Base-by-base conservation (phyloP, 2,113 vertebrate genomes). In the Phyllostomus discolor region DNA sequence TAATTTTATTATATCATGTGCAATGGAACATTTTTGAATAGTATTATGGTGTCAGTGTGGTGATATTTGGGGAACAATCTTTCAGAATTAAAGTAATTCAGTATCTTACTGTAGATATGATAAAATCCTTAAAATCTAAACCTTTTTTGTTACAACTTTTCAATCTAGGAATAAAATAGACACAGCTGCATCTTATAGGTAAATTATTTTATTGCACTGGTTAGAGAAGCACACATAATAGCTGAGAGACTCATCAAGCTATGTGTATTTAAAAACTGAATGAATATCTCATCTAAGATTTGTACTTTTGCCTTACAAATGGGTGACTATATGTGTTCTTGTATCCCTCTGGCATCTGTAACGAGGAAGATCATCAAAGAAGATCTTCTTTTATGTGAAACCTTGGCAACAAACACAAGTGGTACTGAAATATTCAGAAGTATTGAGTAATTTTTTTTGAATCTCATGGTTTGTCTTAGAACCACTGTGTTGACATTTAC, bases 401-500 rank as follows among this genome's bases (percentile, higher is more conserved):
- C 54, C 38, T 82, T 86, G 83, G 73, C 69, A 89, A 94, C 75
- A 86, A 92, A 83, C 15, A 28, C 70, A 92, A 90, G 15, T 57
- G 48, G 67, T 89, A 28, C 69, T 82, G 80, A 96, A 95, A 96
- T 94, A 96, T 73, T 96, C 46, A 62, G 11, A 87, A 64, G 84
- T 79, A 90, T 82, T 90, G 73, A 96, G 41, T 57, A 87, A 73
- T 66, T 35, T 54, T 87, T 88, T 70, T 79, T 73, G 24, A 92
- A 46, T 90, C 52, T 82, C 22, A 26, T 62, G 69, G 72, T 79
- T 92, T 75, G 52, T 79, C 73, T 83, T 90, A 31, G 35, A 87
- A 83, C 64, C 75, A 52, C 69, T 82, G 46, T 72, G 50, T 73
- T 88, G 90, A 91, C 41, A 52, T 69, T 52, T 62, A 85, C 5